phyloP scores from a whole-genome alignment of 2,113 vertebrate species.

The Phyllostomus hastatus region DNA sequence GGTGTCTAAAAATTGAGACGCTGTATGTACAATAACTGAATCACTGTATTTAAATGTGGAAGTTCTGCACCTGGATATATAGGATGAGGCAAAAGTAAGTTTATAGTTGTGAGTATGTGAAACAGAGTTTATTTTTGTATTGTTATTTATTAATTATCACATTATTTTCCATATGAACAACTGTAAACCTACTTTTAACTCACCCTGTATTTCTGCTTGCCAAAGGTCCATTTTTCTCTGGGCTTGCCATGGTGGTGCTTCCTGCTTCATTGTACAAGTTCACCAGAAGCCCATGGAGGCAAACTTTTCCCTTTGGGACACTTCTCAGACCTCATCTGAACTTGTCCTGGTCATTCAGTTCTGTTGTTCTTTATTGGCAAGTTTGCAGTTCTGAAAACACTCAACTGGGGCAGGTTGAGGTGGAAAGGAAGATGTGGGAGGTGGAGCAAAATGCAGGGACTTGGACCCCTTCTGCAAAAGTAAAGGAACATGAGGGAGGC shows the following conservation, averaged over 20 bases:
- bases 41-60: background rate
- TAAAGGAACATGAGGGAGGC: background rate
- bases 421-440: background rate
- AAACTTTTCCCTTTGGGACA: background rate
- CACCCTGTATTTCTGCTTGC: background rate
- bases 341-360: background rate
- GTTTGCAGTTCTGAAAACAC: background rate
- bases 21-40: background rate
- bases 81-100: background rate
- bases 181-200: background rate
- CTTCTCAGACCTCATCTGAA: background rate
- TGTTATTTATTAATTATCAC: background rate
- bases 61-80: background rate
- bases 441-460: background rate
- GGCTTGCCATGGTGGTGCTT: background rate
- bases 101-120: background rate
- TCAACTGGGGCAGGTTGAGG: background rate
- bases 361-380: background rate
- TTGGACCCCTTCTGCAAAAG: background rate
- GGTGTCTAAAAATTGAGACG: background rate
- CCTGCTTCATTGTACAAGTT: background rate
- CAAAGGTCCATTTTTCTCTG: background rate
- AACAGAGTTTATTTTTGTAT: background rate
- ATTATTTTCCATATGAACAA: background rate
- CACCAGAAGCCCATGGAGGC: background rate